Base-by-base conservation (phyloP, 2,888 invertebrate genomes). In the Corbicula japonica region DNA sequence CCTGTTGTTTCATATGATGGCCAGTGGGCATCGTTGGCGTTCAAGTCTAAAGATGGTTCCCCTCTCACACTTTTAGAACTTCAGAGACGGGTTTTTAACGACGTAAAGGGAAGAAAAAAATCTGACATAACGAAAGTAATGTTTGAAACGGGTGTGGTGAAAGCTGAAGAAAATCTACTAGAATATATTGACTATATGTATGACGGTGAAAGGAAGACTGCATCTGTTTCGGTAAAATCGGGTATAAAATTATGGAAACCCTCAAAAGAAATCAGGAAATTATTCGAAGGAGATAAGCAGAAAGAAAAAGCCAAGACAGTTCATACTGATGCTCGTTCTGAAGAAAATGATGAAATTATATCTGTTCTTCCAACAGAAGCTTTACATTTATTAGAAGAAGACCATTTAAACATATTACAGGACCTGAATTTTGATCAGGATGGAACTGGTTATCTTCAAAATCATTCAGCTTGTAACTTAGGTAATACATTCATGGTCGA, bases 1-100 rank as follows among this genome's bases (percentile, higher is more conserved):
- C 63, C 56, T 12, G 56, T 56, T 35, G 35, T 72, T 18, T 63
- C 63, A 15, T 72, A 34, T 58, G 72, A 72, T 46, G 72, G 72
- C 10, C 63, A 72, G 35, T 72, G 72, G 72, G 54, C 63, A 15
- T 35, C n/a, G 26, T 32, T 72, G 21, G 48, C 72, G 10, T 63
- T 44, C 46, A 38, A 34, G 26, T n/a, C 41, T 10, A n/a, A 28
- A 26, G 15, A 34, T 18, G 46, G 34, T 8, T 34, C 38, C n/a
- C 46, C 72, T 3, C 32, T 71, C 12, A 71, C 71, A 28, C 1
- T 71, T 18, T 18, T 62, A 32, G 52, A 71, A 32, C n/a, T 71
- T n/a, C 61, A 62, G 15, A 61, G 48, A 15, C 32, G 34, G 34
- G 70, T 70, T 15, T 70, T 35, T 34, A 60, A 70, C 46, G 32